Base-by-base conservation (phyloP, 2,797 vertebrate genomes). In the Sebastes alutus region DNA sequence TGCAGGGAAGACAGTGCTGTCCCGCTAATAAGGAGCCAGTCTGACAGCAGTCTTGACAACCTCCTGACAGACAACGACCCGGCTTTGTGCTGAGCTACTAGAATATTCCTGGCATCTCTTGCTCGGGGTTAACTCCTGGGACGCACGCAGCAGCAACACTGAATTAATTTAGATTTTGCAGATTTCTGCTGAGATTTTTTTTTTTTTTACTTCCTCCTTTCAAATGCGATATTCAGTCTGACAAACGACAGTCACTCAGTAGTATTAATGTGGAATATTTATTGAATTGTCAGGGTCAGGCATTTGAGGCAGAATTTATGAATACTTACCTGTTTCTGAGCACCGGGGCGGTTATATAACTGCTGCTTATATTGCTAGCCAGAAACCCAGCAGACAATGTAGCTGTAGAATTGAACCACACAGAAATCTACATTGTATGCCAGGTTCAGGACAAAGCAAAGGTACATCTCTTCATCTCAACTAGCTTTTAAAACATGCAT, bases 301-400 rank as follows among this genome's bases (percentile, higher is more conserved):
- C 65, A 88, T 74, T 81, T 70, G 25, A 88, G 58, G 12, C 42
- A 60, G 62, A 59, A 38, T 8, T 27, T 46, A 80, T 67, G 54
- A 77, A 82, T 84, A 70, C 92, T 87, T 75, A 94, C 93, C 88
- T 80, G 82, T 52, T 52, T 52, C 46, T n/a, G 20, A 52, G 71
- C 20, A 1, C 1, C 5, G 7, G 13, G 5, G 4, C 1, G 22
- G 7, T 77, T 72, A 14, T 33, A 27, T 60, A 71, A 69, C 54
- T 7, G 90, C 14, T 22, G 93, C 77, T 90, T 85, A 83, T 85
- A 94, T 95, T 96, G 95, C 96, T 93, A 96, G 96, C 97, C 96
- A 96, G 98, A 99, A 99, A 99, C 98, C 98, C 98, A 99, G 98
- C 98, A 99, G 98, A 99, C 98, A 99, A 99, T 99, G 98, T 99